These are phyloP conservation scores for Salvelinus alpinus DNA, from an alignment of 2,113 vertebrate genomes.

Conservation along the genomic window DNA sequence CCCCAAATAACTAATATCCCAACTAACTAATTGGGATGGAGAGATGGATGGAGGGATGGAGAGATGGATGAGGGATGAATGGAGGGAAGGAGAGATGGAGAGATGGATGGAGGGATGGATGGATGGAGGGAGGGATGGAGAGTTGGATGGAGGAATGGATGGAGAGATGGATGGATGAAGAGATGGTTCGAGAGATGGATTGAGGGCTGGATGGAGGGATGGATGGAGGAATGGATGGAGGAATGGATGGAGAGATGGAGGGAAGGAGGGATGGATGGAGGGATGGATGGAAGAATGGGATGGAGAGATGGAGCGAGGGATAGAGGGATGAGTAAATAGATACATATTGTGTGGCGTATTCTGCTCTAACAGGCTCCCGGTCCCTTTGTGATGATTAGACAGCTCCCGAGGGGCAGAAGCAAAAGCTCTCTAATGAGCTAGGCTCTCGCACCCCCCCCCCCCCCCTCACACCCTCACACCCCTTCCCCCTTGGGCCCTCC, in stretches of 20 bases:
- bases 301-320: conserved; percentile 20
- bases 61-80: neutral
- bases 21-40: no score
- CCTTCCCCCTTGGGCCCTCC: neutral
- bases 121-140: neutral
- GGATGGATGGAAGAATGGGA: neutral
- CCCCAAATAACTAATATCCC: no score
- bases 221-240: no score
- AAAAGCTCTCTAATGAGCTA: conserved; percentile 78
- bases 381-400: conserved; percentile 71
- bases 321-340: conserved; percentile 38
- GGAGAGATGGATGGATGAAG: no score
- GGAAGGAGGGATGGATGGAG: neutral
- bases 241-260: no score
- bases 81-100: neutral
- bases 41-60: no score
- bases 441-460: conserved; percentile 50
- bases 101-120: neutral
- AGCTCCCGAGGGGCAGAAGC: conserved; percentile 65
- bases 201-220: no score
- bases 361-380: conserved; percentile 56
- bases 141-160: neutral
- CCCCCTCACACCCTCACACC: neutral
- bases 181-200: no score
- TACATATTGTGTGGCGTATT: conserved; percentile 45